These are phyloP conservation scores for Eciton burchellii DNA, from an alignment of 1,140 invertebrate genomes.

Conservation along the genomic window DNA sequence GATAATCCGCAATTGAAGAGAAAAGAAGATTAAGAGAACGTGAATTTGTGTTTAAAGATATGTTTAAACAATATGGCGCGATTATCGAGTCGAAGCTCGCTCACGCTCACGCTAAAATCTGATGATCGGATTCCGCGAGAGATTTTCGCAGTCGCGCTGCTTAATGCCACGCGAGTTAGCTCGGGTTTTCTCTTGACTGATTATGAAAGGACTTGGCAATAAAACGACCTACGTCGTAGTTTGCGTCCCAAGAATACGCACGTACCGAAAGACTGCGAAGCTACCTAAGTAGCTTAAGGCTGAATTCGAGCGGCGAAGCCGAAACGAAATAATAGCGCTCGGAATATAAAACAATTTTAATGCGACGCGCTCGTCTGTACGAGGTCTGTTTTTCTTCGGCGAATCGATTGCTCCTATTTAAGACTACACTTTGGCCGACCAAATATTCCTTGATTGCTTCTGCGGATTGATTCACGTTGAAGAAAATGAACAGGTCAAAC, in stretches of 20 bases:
- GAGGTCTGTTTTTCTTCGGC: background rate
- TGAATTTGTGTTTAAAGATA: too few species aligned
- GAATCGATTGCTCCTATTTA: background rate
- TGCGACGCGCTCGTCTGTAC: background rate
- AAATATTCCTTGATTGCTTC: conserved; percentile 11
- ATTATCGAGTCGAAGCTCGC: conserved; percentile 23
- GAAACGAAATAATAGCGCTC: background rate
- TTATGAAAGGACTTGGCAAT: conserved; percentile 28
- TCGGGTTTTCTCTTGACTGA: conserved; percentile 51
- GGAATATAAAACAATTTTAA: background rate
- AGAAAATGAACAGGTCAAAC: conserved; percentile 23
- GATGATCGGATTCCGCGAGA: conserved; percentile 55
- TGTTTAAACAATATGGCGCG: too few species aligned
- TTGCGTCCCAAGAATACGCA: conserved; percentile 12
- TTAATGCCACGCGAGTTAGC: conserved; percentile 25
- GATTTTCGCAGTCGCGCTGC: conserved; percentile 18
- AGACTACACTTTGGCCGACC: background rate
- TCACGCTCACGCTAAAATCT: conserved; percentile 12
- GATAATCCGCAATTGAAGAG: too few species aligned
- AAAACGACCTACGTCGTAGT: conserved; percentile 34
- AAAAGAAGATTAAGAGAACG: too few species aligned
- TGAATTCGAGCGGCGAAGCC: background rate
- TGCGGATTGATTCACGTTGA: background rate
- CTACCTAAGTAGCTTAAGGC: background rate
- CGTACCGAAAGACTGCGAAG: conserved; percentile 3